Percentiles rank a stretch among this genome's conserved stretches.
Conservation (phyloP, 92 coral and sea anemone species). For the Parazoanthus atlanticus region DNA sequence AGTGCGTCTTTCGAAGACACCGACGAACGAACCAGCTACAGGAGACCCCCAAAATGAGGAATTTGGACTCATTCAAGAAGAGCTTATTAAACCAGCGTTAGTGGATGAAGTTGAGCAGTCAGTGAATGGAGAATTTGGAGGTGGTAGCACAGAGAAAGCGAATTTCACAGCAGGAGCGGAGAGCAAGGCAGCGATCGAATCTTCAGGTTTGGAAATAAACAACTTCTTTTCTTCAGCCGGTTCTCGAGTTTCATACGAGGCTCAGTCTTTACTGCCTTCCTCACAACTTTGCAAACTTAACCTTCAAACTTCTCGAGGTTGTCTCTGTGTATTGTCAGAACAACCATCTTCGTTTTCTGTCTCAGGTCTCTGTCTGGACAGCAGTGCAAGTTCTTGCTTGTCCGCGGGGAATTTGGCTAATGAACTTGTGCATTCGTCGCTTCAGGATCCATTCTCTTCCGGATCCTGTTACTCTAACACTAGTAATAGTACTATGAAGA, state of each 20-base stretch:
- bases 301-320: not conserved
- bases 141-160: not conserved
- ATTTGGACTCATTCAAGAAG: constrained; percentile 2
- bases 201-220: constrained; percentile 34
- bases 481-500: not conserved
- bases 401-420: not conserved
- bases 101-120: constrained; percentile 35
- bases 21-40: not conserved
- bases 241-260: not conserved
- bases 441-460: not conserved
- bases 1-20: not conserved
- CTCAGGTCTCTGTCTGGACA: not conserved
- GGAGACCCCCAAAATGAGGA: not conserved
- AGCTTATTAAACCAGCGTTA: not conserved
- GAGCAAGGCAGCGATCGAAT: not conserved
- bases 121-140: constrained; percentile 19
- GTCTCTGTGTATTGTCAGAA: not conserved
- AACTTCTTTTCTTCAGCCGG: not conserved
- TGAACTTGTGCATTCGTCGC: not conserved
- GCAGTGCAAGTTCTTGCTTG: not conserved
- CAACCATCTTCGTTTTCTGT: not conserved
- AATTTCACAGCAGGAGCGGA: constrained; percentile 12
- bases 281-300: not conserved
- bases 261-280: not conserved
- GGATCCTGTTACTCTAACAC: not conserved